These are phyloP conservation scores for Rhagologus leucostigma DNA, from an alignment of 2,113 vertebrate genomes.

Conservation along the genomic window DNA sequence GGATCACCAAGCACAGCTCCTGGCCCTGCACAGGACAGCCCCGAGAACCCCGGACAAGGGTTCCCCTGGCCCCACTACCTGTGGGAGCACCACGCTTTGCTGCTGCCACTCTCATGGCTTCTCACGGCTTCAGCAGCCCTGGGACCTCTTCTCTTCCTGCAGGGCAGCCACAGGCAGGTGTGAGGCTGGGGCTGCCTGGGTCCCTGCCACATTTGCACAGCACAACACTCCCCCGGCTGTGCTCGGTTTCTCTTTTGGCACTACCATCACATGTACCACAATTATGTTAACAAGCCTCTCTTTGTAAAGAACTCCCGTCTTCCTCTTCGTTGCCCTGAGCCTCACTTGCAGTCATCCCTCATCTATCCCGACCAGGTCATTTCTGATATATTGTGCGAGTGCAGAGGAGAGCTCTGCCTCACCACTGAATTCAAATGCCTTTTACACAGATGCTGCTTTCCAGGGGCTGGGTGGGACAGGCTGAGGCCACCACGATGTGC, in stretches of 20 bases:
- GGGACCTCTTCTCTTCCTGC: neutral
- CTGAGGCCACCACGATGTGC: neutral
- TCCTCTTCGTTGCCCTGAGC: neutral
- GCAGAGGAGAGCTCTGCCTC: neutral
- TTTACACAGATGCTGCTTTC: neutral
- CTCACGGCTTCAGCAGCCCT: accelerated
- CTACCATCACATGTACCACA: neutral
- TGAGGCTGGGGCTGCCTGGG: neutral
- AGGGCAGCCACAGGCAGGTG: neutral
- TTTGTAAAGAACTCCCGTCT: neutral
- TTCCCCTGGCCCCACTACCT: neutral
- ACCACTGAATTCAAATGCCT: neutral
- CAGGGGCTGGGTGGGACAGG: neutral
- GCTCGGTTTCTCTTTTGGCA: neutral
- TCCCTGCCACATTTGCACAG: neutral
- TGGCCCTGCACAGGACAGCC: neutral
- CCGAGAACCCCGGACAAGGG: neutral
- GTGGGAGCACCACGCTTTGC: neutral
- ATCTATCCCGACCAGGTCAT: neutral
- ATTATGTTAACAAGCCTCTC: neutral
- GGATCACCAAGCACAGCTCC: neutral
- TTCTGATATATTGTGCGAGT: neutral
- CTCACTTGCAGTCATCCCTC: neutral
- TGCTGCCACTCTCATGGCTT: neutral
- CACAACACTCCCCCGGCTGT: neutral